phyloP scores from a whole-genome alignment of 2,888 invertebrate genomes.

The Mycalesis mineus region DNA sequence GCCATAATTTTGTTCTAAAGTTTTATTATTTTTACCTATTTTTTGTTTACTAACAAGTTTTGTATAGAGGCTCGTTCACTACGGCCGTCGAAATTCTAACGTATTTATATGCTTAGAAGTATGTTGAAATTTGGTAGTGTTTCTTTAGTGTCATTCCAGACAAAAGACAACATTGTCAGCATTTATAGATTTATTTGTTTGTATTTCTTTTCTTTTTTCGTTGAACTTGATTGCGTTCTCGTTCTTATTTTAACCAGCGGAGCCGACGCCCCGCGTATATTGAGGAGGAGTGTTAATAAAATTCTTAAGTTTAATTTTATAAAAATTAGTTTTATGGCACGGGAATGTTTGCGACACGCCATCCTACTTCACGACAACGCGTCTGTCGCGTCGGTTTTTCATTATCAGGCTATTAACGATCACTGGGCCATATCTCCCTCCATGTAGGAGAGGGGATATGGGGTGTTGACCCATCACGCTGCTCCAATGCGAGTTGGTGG shows the following conservation, averaged over 20 bases:
- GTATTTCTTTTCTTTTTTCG: constrained; percentile 34
- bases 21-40: constrained; percentile 34
- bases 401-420: too few species aligned
- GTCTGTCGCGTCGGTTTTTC: too few species aligned
- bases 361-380: background rate
- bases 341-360: background rate
- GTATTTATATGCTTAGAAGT: constrained; percentile 41
- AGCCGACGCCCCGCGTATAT: constrained; percentile 46
- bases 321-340: constrained; percentile 39
- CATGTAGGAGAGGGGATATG: too few species aligned
- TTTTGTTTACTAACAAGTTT: constrained; percentile 48
- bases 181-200: constrained; percentile 72
- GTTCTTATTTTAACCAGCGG: constrained; percentile 43
- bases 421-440: too few species aligned
- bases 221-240: constrained; percentile 32
- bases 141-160: constrained; percentile 73
- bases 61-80: constrained; percentile 51
- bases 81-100: constrained; percentile 60
- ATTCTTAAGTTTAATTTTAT: constrained; percentile 56
- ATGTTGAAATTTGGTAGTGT: constrained; percentile 47
- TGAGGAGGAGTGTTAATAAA: constrained; percentile 48
- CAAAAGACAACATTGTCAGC: constrained; percentile 77
- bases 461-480: too few species aligned
- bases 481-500: too few species aligned
- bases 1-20: constrained; percentile 65